Evolutionary conservation across 2,797 vertebrate genomes (phyloP).

Genomic region (Epinephelus coioides): DNA sequence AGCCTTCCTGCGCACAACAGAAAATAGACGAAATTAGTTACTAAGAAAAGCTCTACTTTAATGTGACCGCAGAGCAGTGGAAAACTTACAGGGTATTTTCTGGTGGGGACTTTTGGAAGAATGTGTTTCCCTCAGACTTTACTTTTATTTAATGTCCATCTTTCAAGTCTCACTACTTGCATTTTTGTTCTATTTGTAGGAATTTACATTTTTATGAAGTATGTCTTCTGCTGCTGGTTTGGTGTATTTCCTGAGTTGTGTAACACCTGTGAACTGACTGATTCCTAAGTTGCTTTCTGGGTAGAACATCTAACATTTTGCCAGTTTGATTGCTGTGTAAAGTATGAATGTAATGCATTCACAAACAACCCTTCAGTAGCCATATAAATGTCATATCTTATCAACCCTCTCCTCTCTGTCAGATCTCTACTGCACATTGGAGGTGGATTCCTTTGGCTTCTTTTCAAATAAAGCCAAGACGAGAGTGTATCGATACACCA

Average conservation of each 20-base stretch:
- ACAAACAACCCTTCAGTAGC: background rate
- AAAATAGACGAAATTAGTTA: slow-evolving; percentile 29
- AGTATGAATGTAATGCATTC: background rate
- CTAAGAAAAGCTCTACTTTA: slow-evolving; percentile 3
- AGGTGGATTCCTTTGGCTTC: slow-evolving; percentile 98
- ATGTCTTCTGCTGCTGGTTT: background rate
- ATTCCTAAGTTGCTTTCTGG: slow-evolving; percentile 15
- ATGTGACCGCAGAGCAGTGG: slow-evolving; percentile 18
- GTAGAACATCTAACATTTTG: background rate
- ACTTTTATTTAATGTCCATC: background rate
- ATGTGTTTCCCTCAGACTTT: background rate
- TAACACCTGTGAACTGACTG: background rate
- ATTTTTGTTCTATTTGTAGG: background rate
- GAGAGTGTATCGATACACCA: slow-evolving; percentile 96
- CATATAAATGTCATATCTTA: background rate
- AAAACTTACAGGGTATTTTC: background rate
- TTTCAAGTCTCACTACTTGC: slow-evolving; percentile 1
- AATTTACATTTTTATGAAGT: background rate
- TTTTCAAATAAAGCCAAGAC: slow-evolving; percentile 99
- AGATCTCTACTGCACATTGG: slow-evolving; percentile 98
- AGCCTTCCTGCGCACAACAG: slow-evolving; percentile 30
- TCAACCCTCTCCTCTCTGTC: slow-evolving; percentile 19
- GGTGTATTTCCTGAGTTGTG: background rate
- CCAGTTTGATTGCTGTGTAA: background rate
- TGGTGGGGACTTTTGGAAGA: background rate